Evolutionary conservation across 2,888 invertebrate genomes (phyloP).

Genomic region (Leptinotarsa rubiginosa): DNA sequence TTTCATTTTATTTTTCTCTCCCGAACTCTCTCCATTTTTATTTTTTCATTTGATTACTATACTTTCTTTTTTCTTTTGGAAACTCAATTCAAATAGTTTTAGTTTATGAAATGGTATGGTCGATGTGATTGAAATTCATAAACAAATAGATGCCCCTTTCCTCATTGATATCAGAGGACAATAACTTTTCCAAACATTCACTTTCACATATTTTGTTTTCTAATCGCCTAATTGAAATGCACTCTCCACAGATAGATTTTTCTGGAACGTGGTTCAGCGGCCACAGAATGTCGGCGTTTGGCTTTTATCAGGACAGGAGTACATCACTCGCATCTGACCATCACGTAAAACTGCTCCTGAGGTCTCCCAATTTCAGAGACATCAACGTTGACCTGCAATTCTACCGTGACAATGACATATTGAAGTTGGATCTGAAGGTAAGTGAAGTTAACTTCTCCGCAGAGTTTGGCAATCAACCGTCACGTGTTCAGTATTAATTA

Average conservation of each 20-base stretch:
- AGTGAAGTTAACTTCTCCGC: constrained; percentile 49
- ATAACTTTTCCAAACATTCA: not conserved
- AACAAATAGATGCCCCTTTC: too few relatives aligned
- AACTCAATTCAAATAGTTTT: too few relatives aligned
- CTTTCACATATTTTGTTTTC: not conserved
- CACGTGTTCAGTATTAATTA: constrained; percentile 61
- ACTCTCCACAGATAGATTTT: constrained; percentile 72
- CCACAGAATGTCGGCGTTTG: constrained; percentile 76
- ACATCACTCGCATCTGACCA: constrained; percentile 73
- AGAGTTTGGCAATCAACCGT: constrained; percentile 52
- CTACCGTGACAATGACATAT: constrained; percentile 76
- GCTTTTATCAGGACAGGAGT: constrained; percentile 81
- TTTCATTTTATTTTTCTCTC: too few relatives aligned
- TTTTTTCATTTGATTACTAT: too few relatives aligned
- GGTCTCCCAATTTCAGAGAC: constrained; percentile 80
- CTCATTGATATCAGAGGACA: too few relatives aligned
- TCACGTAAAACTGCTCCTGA: constrained; percentile 75
- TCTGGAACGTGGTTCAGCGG: constrained; percentile 86
- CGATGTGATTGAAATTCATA: too few relatives aligned
- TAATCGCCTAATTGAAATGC: not conserved
- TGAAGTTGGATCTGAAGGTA: constrained; percentile 77
- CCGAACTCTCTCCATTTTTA: too few relatives aligned
- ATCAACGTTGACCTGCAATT: constrained; percentile 74
- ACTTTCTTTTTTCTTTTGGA: too few relatives aligned
- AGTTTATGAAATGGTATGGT: too few relatives aligned